Evolutionary conservation across 1,140 invertebrate genomes (phyloP), one percentile per base, ranked within the genome.

Genomic region (Bombus difficillimus): DNA sequence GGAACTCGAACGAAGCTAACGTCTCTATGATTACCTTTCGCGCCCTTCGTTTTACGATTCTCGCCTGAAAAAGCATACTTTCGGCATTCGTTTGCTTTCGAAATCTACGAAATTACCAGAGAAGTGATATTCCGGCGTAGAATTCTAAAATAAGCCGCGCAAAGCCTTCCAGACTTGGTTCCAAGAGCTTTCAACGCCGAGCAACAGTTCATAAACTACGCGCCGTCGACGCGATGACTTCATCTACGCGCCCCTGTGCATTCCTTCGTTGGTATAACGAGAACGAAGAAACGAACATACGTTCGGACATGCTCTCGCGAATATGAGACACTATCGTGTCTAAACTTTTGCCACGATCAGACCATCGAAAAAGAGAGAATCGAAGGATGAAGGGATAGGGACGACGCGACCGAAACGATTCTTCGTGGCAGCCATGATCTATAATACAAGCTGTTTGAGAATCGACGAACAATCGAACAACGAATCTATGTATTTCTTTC

Each of bases 191-290:
- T 76, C 39, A 59, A 76, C 83, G 62, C 25, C 41, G 2, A 6
- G 39, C 37, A 39, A 28, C 13, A 62, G 57, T 64, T 75, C 73
- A 83, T 82, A 69, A 69, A 41, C 43, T 13, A 10, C 37, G 68
- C 37, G 4, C 13, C 32, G 43, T 39, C 22, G 9, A 43, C 62
- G 53, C 75, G 25, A 83, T 79, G 87, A 79, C 87, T 88, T 88
- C 75, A 88, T 88, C 76, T 74, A 76, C 62, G 37, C 86, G 53
- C 71, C 66, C n/a, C 59, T 62, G 64, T 34, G 76, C 82, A 57
- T 71, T 87, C 69, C 86, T 64, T 77, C 75, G 66, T 86, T 41
- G 73, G 66, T 66, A 77, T 81, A 64, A 78, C 77, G 28, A 53
- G 86, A 75, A 74, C 72, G 32, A 34, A 82, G 62, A 80, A 71